Conservation (phyloP, 2,888 invertebrate species). For the Tuta absoluta region DNA sequence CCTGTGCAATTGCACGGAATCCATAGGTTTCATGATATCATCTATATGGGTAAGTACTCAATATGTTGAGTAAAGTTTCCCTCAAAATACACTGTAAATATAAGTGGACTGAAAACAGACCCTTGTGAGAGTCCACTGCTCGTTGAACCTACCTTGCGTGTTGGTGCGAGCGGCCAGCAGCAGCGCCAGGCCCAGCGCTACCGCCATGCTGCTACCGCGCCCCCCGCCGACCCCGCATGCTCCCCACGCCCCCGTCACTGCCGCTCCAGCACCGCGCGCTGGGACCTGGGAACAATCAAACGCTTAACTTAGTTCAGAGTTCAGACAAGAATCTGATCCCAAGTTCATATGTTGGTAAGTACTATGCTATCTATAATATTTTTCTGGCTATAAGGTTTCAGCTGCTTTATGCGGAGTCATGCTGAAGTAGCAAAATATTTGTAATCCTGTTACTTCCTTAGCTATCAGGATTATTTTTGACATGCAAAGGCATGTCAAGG, state of each 20-base stretch:
- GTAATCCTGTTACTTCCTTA: neutral
- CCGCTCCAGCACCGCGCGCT: neutral
- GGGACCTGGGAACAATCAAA: slow-evolving; percentile 2
- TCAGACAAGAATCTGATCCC: neutral
- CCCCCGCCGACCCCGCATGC: slow-evolving; percentile 43
- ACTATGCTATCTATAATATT: too few relatives aligned
- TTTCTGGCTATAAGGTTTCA: too few relatives aligned
- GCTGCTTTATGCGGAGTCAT: neutral
- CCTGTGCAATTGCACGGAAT: slow-evolving; percentile 29
- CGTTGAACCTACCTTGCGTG: slow-evolving; percentile 43
- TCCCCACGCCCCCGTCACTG: slow-evolving; percentile 39
- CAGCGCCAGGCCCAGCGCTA: slow-evolving; percentile 53
- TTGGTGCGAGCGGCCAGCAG: slow-evolving; percentile 42
- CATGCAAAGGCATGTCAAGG: neutral
- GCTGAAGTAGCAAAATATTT: slow-evolving; percentile 3
- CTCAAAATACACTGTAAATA: too few relatives aligned
- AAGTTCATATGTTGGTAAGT: too few relatives aligned
- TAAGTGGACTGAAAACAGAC: neutral
- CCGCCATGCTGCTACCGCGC: slow-evolving; percentile 57
- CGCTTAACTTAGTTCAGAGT: neutral
- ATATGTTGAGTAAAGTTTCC: too few relatives aligned
- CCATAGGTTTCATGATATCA: neutral
- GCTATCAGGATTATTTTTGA: slow-evolving; percentile 1
- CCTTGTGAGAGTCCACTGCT: neutral
- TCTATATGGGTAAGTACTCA: too few relatives aligned